Evolutionary conservation across 2,113 vertebrate genomes (phyloP).

Genomic region (Halichoerus grypus): DNA sequence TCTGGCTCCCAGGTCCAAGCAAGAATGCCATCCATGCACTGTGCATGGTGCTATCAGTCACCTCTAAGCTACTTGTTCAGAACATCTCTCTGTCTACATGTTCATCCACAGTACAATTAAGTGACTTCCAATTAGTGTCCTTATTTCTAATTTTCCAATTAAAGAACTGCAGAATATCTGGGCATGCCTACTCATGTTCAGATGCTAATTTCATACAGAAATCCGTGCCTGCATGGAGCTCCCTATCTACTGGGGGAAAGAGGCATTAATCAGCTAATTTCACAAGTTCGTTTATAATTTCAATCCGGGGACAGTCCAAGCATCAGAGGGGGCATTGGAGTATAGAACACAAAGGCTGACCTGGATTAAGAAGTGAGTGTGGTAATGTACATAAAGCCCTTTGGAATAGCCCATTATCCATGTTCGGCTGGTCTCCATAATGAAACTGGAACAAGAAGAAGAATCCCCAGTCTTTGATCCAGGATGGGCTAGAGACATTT

Average conservation of each 20-base stretch:
- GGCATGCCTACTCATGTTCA: rapidly evolving
- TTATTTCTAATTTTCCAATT: not conserved
- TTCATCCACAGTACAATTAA: rapidly evolving
- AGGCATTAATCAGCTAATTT: not conserved
- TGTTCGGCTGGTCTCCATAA: not conserved
- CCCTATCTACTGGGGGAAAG: not conserved
- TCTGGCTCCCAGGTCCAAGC: not conserved
- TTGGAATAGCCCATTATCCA: not conserved
- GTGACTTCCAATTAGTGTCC: not conserved
- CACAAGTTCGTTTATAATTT: rapidly evolving
- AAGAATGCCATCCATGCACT: rapidly evolving
- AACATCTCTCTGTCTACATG: rapidly evolving
- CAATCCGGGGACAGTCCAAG: no score
- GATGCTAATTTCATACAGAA: not conserved
- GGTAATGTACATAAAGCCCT: no score
- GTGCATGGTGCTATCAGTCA: rapidly evolving
- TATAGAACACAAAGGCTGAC: not conserved
- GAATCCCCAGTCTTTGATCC: not conserved
- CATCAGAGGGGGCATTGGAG: not conserved
- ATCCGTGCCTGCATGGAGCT: not conserved
- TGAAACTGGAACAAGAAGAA: not conserved
- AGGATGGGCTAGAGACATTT: not conserved
- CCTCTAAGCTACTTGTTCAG: no score
- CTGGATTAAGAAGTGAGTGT: not conserved
- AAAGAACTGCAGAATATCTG: not conserved